A percentile compares a stretch with the other conserved stretches of the same genome.
These are phyloP conservation scores for Hypotaenidia philippensis DNA, from an alignment of 2,797 vertebrate genomes.

Conservation along the genomic window DNA sequence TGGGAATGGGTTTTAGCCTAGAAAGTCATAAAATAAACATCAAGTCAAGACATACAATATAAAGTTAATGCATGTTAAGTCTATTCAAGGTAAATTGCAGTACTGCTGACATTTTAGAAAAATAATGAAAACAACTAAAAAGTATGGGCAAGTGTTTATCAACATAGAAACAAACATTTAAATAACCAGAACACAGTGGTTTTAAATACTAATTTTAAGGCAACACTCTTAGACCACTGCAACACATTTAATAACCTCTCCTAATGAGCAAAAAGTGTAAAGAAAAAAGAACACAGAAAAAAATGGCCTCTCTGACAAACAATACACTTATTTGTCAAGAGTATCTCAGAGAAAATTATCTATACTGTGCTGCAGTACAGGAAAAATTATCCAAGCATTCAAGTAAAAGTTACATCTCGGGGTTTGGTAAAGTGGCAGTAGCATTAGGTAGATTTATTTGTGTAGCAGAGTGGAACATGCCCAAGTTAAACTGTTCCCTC, in stretches of 20 bases:
- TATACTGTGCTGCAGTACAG: neutral
- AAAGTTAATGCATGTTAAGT: neutral
- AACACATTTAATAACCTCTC: neutral
- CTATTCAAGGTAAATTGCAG: neutral
- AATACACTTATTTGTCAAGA: too few species aligned
- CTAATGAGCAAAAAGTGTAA: neutral
- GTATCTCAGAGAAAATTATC: neutral
- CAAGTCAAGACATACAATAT: neutral
- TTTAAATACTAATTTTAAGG: neutral
- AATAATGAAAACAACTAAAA: neutral
- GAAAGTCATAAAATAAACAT: conserved; percentile 62
- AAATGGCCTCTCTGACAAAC: neutral
- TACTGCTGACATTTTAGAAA: neutral
- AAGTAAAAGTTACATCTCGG: neutral
- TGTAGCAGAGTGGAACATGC: neutral
- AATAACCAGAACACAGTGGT: neutral
- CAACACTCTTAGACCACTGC: neutral
- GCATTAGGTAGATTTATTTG: neutral
- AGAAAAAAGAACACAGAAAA: accelerated
- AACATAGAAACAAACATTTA: neutral
- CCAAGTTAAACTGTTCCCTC: neutral
- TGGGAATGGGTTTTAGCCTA: conserved; percentile 96
- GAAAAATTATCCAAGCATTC: neutral
- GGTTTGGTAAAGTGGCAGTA: neutral
- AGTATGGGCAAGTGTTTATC: neutral